A percentile compares a stretch with the other conserved stretches of the same genome.
These are phyloP conservation scores for Phodopus roborovskii DNA, from an alignment of 2,113 vertebrate species.

Conservation along the genomic window DNA sequence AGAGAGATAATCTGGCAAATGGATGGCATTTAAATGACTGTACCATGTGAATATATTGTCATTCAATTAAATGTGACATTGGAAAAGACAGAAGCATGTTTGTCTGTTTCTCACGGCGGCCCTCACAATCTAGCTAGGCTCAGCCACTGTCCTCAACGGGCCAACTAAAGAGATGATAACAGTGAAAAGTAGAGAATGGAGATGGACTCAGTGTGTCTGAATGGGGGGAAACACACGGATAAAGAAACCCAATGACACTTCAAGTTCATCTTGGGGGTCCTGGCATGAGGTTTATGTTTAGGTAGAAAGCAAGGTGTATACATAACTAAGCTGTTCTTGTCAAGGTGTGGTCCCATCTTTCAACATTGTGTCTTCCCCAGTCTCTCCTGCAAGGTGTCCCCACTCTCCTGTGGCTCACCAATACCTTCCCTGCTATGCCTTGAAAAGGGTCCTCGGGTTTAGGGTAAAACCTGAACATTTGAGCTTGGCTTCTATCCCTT, in stretches of 20 bases:
- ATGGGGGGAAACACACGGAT: not conserved
- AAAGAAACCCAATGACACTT: not conserved
- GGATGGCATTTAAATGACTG: not conserved
- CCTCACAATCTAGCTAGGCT: not conserved
- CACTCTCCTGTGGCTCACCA: not conserved
- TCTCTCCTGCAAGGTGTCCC: not conserved
- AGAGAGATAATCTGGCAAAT: not conserved
- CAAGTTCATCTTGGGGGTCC: not conserved
- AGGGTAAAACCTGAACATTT: not conserved
- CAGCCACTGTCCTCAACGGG: not conserved
- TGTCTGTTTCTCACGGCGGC: not conserved
- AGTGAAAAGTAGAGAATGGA: not conserved
- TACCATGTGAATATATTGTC: not conserved
- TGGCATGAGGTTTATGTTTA: not conserved
- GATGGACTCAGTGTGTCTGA: no score
- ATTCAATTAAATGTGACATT: not conserved
- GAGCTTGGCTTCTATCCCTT: not conserved
- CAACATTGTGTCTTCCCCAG: not conserved
- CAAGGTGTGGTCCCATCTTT: not conserved
- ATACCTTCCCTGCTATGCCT: not conserved
- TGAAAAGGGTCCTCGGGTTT: not conserved
- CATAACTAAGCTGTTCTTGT: not conserved
- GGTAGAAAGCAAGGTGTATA: not conserved
- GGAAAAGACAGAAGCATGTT: not conserved
- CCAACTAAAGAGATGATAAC: not conserved